phyloP scores from a whole-genome alignment of 1,140 invertebrate species.

The Drosophila repletoides region DNA sequence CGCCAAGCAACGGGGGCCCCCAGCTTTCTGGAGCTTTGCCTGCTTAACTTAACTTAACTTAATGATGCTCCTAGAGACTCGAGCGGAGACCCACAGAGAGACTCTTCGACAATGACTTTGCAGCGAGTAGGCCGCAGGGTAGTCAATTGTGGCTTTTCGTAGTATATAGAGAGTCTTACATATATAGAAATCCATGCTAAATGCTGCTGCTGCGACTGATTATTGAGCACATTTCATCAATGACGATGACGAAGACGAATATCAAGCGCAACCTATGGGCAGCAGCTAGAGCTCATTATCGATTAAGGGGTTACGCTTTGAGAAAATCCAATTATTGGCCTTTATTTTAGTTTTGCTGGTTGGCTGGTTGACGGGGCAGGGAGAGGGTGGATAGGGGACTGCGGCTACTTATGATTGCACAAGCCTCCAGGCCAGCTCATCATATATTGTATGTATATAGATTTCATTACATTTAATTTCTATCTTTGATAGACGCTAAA shows the following conservation, averaged over 20 bases:
- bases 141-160: constrained; percentile 18
- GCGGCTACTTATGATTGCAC: constrained; percentile 55
- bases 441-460: too few species aligned
- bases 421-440: constrained; percentile 6
- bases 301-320: constrained; percentile 65
- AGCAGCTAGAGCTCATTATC: constrained; percentile 63
- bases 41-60: constrained; percentile 32
- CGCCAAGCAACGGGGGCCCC: constrained; percentile 36
- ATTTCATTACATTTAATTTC: too few species aligned
- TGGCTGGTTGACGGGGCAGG: too few species aligned
- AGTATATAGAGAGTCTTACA: neutral
- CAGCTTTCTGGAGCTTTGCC: neutral
- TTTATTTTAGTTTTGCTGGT: too few species aligned
- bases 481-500: constrained; percentile 7
- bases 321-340: constrained; percentile 65
- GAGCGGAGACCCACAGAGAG: too few species aligned
- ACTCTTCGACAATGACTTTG: constrained; percentile 50
- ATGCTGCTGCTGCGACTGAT: constrained; percentile 44
- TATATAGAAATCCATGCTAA: too few species aligned
- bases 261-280: neutral
- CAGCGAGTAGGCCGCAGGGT: constrained; percentile 4
- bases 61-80: constrained; percentile 32
- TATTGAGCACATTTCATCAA: constrained; percentile 53
- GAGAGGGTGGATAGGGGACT: constrained; percentile 34
- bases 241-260: constrained; percentile 28